phyloP scores from a whole-genome alignment of 35 echinoderm and acorn worm species.

The Apostichopus californicus region DNA sequence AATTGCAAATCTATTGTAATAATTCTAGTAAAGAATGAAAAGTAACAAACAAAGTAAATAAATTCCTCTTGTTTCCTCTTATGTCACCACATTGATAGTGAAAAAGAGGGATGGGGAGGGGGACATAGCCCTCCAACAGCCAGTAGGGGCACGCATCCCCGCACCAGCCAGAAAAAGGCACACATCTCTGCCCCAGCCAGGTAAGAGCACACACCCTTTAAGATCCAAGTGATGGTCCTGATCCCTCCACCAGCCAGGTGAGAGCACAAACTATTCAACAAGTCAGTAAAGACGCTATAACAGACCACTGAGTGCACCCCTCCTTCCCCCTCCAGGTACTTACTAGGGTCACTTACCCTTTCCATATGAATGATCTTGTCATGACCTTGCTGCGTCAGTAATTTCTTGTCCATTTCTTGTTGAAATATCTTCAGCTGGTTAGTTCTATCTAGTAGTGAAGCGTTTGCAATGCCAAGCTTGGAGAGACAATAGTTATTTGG shows the following conservation, averaged over 20 bases:
- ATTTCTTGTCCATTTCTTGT: slow-evolving; percentile 77
- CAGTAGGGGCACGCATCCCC: not conserved
- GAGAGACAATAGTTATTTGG: not conserved
- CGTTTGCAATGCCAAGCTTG: slow-evolving; percentile 76
- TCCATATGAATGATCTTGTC: slow-evolving; percentile 79
- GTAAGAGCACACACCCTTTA: not conserved
- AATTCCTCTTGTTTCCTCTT: not conserved
- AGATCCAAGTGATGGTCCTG: not conserved
- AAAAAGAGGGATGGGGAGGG: too few relatives aligned
- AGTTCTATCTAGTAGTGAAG: slow-evolving; percentile 70
- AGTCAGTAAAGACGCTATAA: not conserved
- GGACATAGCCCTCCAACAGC: not conserved
- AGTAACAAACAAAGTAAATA: too few relatives aligned
- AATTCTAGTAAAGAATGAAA: not conserved
- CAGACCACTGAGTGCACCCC: not conserved
- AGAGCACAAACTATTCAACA: not conserved
- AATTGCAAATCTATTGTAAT: too few relatives aligned
- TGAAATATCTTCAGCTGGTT: slow-evolving; percentile 75
- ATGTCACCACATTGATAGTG: not conserved
- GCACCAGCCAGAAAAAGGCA: slow-evolving; percentile 2
- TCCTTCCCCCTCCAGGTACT: not conserved
- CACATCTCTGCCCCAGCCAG: too few relatives aligned
- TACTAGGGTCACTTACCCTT: slow-evolving; percentile 59
- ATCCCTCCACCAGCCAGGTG: not conserved
- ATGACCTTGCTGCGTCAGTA: slow-evolving; percentile 61